A percentile compares a stretch with the other conserved stretches of the same genome.
phyloP scores from a whole-genome alignment of 2,113 vertebrate genomes.

The Corythornis madagascariensis region DNA sequence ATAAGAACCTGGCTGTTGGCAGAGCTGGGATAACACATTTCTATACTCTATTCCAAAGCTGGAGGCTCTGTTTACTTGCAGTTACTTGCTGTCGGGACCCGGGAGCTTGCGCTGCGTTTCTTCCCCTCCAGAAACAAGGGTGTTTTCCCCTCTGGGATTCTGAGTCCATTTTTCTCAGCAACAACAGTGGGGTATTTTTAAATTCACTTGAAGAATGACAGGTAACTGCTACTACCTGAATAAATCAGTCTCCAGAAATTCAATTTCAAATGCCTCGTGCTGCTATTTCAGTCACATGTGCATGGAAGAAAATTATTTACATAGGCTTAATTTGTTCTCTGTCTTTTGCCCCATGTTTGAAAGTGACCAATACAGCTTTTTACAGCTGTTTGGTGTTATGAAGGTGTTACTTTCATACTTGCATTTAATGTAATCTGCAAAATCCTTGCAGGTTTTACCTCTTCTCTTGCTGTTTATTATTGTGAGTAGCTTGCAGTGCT shows the following conservation, averaged over 20 bases:
- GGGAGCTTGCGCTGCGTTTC: rapidly evolving
- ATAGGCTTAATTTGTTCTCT: neutral
- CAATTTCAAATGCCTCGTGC: neutral
- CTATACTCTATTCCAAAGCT: rapidly evolving
- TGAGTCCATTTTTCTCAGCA: rapidly evolving
- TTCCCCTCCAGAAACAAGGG: neutral
- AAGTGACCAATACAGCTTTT: neutral
- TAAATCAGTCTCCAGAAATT: neutral
- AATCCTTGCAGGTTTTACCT: neutral
- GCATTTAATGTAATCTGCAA: neutral
- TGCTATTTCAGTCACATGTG: rapidly evolving
- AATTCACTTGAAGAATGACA: neutral
- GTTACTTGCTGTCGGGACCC: neutral
- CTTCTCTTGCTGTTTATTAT: neutral
- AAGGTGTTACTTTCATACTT: neutral
- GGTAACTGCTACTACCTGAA: neutral
- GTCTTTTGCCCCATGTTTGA: neutral
- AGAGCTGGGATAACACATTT: neutral
- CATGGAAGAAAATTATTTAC: neutral
- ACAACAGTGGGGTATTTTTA: rapidly evolving
- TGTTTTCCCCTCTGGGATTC: neutral
- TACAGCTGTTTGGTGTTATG: neutral
- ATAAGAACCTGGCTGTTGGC: neutral
- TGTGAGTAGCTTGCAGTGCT: neutral
- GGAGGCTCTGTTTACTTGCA: neutral